Percentiles rank a stretch among this genome's conserved stretches.
Evolutionary conservation across 2,797 vertebrate genomes (phyloP).

Genomic region (Rallus crepitans): DNA sequence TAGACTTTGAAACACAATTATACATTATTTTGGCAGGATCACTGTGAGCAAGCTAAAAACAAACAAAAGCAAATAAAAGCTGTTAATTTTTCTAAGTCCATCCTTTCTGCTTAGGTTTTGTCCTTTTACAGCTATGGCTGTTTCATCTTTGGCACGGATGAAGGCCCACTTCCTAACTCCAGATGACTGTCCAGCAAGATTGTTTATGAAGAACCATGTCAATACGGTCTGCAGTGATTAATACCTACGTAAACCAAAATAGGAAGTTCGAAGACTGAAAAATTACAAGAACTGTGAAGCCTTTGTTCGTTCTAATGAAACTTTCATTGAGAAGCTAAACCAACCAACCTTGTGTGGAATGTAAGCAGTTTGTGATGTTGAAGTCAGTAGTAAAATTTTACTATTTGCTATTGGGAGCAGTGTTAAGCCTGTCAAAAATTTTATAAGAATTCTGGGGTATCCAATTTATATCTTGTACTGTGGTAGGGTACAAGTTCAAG

Average conservation of each 20-base stretch:
- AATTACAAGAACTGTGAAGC: not conserved
- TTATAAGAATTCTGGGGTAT: not conserved
- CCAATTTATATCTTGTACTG: not conserved
- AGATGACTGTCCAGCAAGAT: not conserved
- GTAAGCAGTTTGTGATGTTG: not conserved
- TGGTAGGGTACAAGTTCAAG: not conserved
- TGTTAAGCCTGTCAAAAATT: not conserved
- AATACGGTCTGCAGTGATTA: not conserved
- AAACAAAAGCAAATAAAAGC: not conserved
- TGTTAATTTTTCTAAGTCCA: not conserved
- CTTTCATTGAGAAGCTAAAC: not conserved
- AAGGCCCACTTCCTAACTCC: not conserved
- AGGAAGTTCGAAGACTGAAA: not conserved
- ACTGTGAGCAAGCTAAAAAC: not conserved
- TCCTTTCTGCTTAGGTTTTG: not conserved
- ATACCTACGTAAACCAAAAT: not conserved
- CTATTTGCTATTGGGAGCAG: not conserved
- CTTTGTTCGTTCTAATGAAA: not conserved
- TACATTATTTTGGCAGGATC: not conserved
- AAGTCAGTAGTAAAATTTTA: not conserved
- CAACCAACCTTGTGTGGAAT: not conserved
- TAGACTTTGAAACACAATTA: not conserved
- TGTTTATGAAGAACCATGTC: not conserved
- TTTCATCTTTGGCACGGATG: not conserved
- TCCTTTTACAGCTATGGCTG: not conserved